A percentile compares a stretch with the other conserved stretches of the same genome.
Evolutionary conservation across 2,888 invertebrate species (phyloP).

Genomic region (Hermaeophaga mercurialis): DNA sequence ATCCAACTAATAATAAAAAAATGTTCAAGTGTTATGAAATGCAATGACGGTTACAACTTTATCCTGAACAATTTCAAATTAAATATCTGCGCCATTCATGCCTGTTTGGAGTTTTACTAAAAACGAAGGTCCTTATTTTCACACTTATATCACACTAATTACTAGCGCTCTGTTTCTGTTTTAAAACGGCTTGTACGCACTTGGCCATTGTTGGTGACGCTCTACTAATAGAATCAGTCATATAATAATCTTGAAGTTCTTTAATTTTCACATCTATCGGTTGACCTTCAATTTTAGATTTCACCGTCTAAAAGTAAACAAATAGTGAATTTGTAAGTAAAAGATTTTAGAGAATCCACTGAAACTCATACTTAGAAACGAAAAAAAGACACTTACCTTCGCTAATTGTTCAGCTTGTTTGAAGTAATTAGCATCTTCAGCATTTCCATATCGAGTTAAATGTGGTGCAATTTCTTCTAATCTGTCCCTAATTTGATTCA

Average conservation of each 20-base stretch:
- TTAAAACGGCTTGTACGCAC: slow-evolving; percentile 89
- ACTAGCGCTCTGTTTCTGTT: slow-evolving; percentile 63
- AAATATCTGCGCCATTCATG: neutral
- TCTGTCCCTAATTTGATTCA: slow-evolving; percentile 77
- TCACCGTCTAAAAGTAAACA: slow-evolving; percentile 47
- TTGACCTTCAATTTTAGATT: slow-evolving; percentile 48
- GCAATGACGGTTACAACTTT: neutral
- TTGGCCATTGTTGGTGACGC: slow-evolving; percentile 99
- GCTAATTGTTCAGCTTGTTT: slow-evolving; percentile 78
- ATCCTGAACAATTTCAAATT: neutral
- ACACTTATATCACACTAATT: slow-evolving; percentile 34
- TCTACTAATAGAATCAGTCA: slow-evolving; percentile 96
- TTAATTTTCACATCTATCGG: slow-evolving; percentile 76
- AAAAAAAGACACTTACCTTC: slow-evolving; percentile 64
- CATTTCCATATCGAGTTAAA: slow-evolving; percentile 80
- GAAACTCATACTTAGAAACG: too few species aligned
- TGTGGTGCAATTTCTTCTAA: slow-evolving; percentile 88
- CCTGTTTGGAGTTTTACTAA: slow-evolving; percentile 1
- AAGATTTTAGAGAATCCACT: too few species aligned
- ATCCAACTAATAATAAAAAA: too few species aligned
- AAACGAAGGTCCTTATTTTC: slow-evolving; percentile 20
- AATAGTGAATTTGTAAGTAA: too few species aligned
- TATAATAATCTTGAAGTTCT: slow-evolving; percentile 83
- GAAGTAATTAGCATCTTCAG: slow-evolving; percentile 85
- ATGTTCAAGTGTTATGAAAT: too few species aligned